A percentile compares a stretch with the other conserved stretches of the same genome.
These are phyloP conservation scores for Leptinotarsa tumamoca DNA, from an alignment of 2,888 invertebrate genomes.

Conservation along the genomic window DNA sequence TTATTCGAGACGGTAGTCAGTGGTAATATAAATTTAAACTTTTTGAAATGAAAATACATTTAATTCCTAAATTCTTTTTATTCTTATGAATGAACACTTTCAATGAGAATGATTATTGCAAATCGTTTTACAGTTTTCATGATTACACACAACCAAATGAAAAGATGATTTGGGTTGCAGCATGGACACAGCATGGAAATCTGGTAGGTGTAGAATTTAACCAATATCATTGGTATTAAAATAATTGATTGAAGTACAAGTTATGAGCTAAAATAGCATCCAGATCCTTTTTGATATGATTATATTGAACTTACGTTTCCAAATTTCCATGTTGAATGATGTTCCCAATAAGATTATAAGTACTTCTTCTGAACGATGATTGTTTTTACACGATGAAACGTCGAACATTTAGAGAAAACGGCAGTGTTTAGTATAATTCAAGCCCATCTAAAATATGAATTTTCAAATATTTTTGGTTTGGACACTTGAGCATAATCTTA, in stretches of 20 bases:
- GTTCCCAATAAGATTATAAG: not conserved
- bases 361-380: conserved; percentile 8
- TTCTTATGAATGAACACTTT: conserved; percentile 17
- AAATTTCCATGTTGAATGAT: not conserved
- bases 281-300: too few relatives aligned
- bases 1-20: too few relatives aligned
- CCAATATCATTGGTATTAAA: too few relatives aligned
- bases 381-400: conserved; percentile 34
- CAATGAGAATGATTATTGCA: conserved; percentile 21
- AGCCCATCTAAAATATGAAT: conserved; percentile 58
- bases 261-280: too few relatives aligned
- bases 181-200: not conserved
- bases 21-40: too few relatives aligned
- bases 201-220: not conserved
- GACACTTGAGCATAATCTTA: conserved; percentile 58
- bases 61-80: not conserved
- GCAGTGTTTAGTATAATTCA: conserved; percentile 64
- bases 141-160: conserved; percentile 18
- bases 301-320: not conserved
- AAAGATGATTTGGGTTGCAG: not conserved
- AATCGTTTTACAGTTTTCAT: conserved; percentile 15
- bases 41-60: too few relatives aligned
- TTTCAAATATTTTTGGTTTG: conserved; percentile 49
- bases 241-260: too few relatives aligned
- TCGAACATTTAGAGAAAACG: conserved; percentile 61